These are phyloP conservation scores for Eubasilissa regina DNA, from an alignment of 1,140 invertebrate genomes.

Conservation along the genomic window DNA sequence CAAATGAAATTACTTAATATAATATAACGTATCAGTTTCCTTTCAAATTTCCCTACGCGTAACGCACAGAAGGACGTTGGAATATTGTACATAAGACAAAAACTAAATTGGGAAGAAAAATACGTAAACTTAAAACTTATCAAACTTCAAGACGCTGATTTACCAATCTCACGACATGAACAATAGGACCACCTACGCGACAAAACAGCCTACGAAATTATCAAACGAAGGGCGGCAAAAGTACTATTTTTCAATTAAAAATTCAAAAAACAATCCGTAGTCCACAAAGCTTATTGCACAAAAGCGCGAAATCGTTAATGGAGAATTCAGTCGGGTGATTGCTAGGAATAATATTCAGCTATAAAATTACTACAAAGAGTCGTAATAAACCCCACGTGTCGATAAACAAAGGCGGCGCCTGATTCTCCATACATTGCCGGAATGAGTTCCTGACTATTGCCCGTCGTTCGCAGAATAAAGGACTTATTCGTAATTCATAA, in stretches of 20 bases:
- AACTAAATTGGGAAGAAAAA: no score
- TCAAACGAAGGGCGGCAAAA: no score
- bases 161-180: no score
- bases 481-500: slow-evolving; percentile 9
- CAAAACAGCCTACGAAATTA: no score
- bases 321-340: background rate
- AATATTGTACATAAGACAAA: no score
- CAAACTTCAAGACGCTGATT: no score
- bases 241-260: background rate
- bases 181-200: no score
- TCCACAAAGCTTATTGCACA: background rate
- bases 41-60: no score
- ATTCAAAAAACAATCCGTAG: background rate
- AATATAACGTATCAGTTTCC: no score
- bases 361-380: slow-evolving; percentile 38
- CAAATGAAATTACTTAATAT: no score
- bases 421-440: slow-evolving; percentile 27
- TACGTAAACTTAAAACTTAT: no score
- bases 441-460: slow-evolving; percentile 15
- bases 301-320: slow-evolving; percentile 3
- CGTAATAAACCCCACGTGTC: slow-evolving; percentile 40
- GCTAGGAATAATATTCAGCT: slow-evolving; percentile 26
- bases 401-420: slow-evolving; percentile 36
- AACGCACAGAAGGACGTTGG: no score
- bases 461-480: slow-evolving; percentile 29